These are phyloP conservation scores for Drosophila subpulchrella DNA, from an alignment of 1,140 invertebrate species.

Conservation along the genomic window DNA sequence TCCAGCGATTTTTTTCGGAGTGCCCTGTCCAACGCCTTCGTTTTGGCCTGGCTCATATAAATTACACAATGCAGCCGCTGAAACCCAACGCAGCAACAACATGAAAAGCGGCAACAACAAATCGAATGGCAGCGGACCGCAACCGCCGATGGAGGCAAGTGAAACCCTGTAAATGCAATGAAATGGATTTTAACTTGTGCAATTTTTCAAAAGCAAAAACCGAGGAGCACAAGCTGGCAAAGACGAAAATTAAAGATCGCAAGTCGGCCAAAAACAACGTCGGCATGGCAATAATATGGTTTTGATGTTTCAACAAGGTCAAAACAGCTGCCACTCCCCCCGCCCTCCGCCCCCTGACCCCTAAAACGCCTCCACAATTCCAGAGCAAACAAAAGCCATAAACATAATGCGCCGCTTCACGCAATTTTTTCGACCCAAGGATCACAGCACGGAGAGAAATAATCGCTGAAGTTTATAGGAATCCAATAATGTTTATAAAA, in stretches of 20 bases:
- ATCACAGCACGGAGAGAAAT: conserved; percentile 5
- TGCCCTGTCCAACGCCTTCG: conserved; percentile 56
- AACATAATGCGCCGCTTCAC: conserved; percentile 70
- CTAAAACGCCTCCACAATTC: conserved; percentile 26
- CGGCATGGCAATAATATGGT: conserved; percentile 72
- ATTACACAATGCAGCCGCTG: conserved; percentile 72
- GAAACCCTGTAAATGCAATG: conserved; percentile 81
- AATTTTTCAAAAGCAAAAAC: conserved; percentile 66
- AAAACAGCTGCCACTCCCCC: conserved; percentile 25
- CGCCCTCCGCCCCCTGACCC: conserved; percentile 6
- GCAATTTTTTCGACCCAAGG: conserved; percentile 66
- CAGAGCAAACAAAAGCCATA: conserved; percentile 68
- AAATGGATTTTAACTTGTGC: conserved; percentile 81
- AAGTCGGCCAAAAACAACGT: conserved; percentile 21
- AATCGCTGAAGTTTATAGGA: too few relatives aligned
- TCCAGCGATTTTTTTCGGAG: conserved; percentile 2
- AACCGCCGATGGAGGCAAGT: conserved; percentile 64
- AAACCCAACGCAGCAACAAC: conserved; percentile 31
- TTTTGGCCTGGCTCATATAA: conserved; percentile 69
- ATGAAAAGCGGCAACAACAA: conserved; percentile 49
- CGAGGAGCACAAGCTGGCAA: conserved; percentile 17
- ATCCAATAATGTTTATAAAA: too few relatives aligned
- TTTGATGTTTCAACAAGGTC: conserved; percentile 79
- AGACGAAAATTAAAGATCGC: conserved; percentile 28
- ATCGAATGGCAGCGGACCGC: conserved; percentile 68